A percentile compares a stretch with the other conserved stretches of the same genome.
Evolutionary conservation across 2,797 vertebrate species (phyloP).

Genomic region (Myotis planiceps): DNA sequence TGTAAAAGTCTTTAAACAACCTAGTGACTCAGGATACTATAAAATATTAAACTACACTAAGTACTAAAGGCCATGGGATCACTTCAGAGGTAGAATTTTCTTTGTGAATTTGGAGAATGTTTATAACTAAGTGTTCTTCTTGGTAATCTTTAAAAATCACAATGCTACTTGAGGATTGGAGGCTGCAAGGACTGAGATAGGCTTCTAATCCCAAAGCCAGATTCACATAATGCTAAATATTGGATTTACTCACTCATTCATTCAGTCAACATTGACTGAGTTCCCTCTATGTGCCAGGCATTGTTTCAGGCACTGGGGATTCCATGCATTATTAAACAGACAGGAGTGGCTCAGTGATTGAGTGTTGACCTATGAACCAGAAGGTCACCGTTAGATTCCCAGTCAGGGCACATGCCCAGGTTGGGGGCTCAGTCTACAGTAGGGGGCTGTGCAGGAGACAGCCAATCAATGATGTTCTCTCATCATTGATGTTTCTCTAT

Average conservation of each 20-base stretch:
- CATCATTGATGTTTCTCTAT: too few relatives aligned
- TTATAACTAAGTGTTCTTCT: neutral
- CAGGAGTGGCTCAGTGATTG: too few relatives aligned
- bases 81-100: conserved; percentile 4
- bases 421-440: too few relatives aligned
- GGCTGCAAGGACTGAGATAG: neutral
- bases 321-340: neutral
- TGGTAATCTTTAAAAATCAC: neutral
- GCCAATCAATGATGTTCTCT: too few relatives aligned
- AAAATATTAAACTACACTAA: neutral
- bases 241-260: neutral
- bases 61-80: neutral
- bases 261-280: neutral
- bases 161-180: neutral
- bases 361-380: too few relatives aligned
- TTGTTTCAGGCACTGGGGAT: neutral
- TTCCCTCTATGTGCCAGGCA: neutral
- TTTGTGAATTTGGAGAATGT: conserved; percentile 19
- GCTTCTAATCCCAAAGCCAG: neutral
- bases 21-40: neutral
- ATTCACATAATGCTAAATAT: neutral
- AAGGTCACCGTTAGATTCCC: too few relatives aligned
- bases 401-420: too few relatives aligned
- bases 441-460: too few relatives aligned
- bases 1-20: neutral